Evolutionary conservation across 2,113 vertebrate genomes (phyloP), one percentile per base, ranked within the genome.

Genomic region (Struthio camelus): DNA sequence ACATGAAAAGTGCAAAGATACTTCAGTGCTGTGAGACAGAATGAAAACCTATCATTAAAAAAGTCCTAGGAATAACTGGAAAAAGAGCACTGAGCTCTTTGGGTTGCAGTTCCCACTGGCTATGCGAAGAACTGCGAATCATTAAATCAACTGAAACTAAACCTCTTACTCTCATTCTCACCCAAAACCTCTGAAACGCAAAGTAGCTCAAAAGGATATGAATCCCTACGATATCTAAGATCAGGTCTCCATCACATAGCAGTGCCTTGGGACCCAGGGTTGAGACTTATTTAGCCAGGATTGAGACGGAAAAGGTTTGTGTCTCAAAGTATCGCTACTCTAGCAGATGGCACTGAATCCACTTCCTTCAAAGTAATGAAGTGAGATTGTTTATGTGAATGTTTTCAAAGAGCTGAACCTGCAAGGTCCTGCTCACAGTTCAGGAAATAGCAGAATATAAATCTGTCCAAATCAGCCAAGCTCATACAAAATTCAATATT

Each of bases 381-480:
- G 92, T 95, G 96, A 94, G 96, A 96, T 94, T 94, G 90, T 93
- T 98, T 87, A 85, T 85, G 96, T 90, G 95, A 96, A 94, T 80
- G 70, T 93, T 96, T 97, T 96, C 95, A 97, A 96, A 95, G 94
- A 92, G 91, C 92, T 95, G 93, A 97, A 98, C 97, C 96, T 97
- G 96, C 96, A 93, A 97, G 91, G 88, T 95, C 95, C 97, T 96
- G 97, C 93, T 97, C 72, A 2, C 66, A 85, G 90, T 94, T 97
- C 97, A 97, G 97, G 98, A 98, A 98, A 97, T 96, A 95, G 94
- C 97, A 98, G 96, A 92, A 97, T 97, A 97, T 97, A 97, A 98
- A 98, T 98, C 96, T 97, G 93, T 96, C 96, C 87, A 84, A 97
- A 96, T 97, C 97, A 96, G 96, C 97, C 86, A 94, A 72, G 95